Evolutionary conservation across 2,888 invertebrate species (phyloP).

Genomic region (Rhopalosiphum nymphaeae): DNA sequence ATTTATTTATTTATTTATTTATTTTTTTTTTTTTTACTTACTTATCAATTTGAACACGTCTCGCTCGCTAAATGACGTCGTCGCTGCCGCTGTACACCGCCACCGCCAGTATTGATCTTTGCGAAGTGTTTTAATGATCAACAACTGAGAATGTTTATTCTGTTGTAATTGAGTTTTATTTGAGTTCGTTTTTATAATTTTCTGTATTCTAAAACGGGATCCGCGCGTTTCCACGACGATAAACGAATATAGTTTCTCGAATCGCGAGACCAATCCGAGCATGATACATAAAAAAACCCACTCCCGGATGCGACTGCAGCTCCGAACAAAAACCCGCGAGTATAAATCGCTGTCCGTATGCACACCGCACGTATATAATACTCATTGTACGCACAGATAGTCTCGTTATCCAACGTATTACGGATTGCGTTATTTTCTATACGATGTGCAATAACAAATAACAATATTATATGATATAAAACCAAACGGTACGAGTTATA

Average conservation of each 20-base stretch:
- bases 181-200: slow-evolving; percentile 50
- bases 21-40: slow-evolving; percentile 10
- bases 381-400: background rate
- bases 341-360: slow-evolving; percentile 1
- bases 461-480: background rate
- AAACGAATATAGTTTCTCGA: slow-evolving; percentile 8
- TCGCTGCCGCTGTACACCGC: background rate
- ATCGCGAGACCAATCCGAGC: slow-evolving; percentile 17
- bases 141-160: slow-evolving; percentile 48
- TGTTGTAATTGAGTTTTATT: slow-evolving; percentile 59
- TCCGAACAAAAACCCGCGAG: background rate
- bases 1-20: background rate
- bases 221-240: background rate
- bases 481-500: background rate
- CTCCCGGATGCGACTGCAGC: background rate
- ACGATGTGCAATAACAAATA: background rate
- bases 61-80: slow-evolving; percentile 41
- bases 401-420: background rate
- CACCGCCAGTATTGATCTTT: slow-evolving; percentile 44
- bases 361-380: background rate
- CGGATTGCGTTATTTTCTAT: background rate
- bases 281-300: background rate
- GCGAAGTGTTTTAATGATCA: slow-evolving; percentile 55
- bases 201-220: background rate
- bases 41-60: slow-evolving; percentile 61